Conservation (phyloP, 2,797 vertebrate genomes). For the Oreochromis mossambicus region DNA sequence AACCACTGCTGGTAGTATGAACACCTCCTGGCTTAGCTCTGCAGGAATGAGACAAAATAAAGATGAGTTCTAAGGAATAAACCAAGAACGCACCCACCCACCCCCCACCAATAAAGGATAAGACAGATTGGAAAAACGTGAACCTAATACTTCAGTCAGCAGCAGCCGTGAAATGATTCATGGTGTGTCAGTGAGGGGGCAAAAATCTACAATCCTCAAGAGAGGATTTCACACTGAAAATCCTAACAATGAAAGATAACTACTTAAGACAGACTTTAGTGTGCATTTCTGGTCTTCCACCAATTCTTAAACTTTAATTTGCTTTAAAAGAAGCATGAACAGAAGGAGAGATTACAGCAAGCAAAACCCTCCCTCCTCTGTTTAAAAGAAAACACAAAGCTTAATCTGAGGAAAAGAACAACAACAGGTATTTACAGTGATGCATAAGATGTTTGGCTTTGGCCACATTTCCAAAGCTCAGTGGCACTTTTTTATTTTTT, state of each 20-base stretch:
- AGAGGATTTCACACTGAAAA: background rate
- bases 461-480: background rate
- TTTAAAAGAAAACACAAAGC: background rate
- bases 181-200: background rate
- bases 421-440: background rate
- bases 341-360: background rate
- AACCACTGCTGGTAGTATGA: background rate
- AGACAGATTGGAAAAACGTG: background rate
- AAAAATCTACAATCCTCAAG: background rate
- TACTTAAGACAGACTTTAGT: background rate
- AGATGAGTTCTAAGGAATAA: background rate
- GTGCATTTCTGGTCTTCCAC: background rate
- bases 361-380: background rate
- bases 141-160: background rate
- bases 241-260: background rate
- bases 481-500: background rate
- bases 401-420: background rate
- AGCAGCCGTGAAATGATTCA: background rate
- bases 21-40: constrained; percentile 76
- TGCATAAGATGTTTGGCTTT: background rate
- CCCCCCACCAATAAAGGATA: background rate
- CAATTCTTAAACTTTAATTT: background rate
- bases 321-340: background rate
- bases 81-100: background rate
- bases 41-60: background rate